phyloP scores from a whole-genome alignment of 2,113 vertebrate species.

The Dipodomys merriami region DNA sequence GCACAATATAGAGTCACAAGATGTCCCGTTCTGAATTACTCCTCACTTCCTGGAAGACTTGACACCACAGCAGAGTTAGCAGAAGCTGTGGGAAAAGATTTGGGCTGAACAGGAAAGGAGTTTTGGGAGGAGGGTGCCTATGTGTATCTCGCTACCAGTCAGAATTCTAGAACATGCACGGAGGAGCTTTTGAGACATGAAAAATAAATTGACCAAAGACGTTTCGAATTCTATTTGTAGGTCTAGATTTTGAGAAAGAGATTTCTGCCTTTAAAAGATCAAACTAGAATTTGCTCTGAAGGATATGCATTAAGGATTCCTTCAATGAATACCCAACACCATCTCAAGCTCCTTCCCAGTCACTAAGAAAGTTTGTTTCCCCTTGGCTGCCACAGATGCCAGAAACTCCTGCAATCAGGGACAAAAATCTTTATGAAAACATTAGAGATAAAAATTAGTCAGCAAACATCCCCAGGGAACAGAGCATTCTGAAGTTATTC shows the following conservation, averaged over 20 bases:
- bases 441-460: not conserved
- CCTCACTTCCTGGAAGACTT: constrained; percentile 60
- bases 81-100: constrained; percentile 22
- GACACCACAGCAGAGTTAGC: constrained; percentile 63
- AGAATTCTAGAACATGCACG: not conserved
- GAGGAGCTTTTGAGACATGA: not conserved
- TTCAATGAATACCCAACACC: not conserved
- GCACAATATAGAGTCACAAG: not conserved
- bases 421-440: constrained; percentile 7
- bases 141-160: not conserved
- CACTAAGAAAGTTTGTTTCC: not conserved
- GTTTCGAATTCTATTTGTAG: not conserved
- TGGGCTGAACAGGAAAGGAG: not conserved
- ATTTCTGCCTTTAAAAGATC: constrained; percentile 28
- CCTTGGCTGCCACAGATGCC: not conserved
- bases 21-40: constrained; percentile 14
- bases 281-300: not conserved
- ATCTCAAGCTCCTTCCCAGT: not conserved
- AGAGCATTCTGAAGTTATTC: not conserved
- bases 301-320: not conserved
- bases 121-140: not conserved
- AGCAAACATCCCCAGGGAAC: not conserved
- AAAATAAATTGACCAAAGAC: not conserved
- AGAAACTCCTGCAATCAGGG: constrained; percentile 6
- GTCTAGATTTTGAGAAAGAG: not conserved